These are phyloP conservation scores for Thalpophila matura DNA, from an alignment of 2,888 invertebrate species.

Conservation along the genomic window DNA sequence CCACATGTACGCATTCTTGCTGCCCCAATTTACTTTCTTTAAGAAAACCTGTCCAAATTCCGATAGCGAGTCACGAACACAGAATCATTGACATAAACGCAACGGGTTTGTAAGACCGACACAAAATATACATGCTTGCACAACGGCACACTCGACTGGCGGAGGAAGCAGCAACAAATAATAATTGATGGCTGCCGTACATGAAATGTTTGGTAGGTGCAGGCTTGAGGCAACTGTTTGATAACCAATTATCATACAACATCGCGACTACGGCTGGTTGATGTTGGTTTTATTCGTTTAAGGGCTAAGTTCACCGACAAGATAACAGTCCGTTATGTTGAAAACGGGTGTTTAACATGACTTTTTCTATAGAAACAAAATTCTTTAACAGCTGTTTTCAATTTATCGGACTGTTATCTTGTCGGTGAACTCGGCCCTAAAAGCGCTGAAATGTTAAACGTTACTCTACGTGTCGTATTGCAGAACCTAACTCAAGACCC, in stretches of 20 bases:
- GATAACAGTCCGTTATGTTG: too few relatives aligned
- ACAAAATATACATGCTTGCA: conserved; percentile 43
- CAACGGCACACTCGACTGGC: conserved; percentile 41
- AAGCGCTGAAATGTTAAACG: too few relatives aligned
- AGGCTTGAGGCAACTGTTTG: conserved; percentile 21
- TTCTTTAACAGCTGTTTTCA: too few relatives aligned
- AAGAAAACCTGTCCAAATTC: neutral
- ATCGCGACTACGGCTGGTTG: neutral
- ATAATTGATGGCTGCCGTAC: conserved; percentile 37
- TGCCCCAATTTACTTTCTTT: neutral
- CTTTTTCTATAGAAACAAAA: too few relatives aligned
- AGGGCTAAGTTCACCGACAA: too few relatives aligned
- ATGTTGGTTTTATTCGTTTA: neutral
- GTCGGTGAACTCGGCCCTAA: too few relatives aligned
- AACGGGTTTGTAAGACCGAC: conserved; percentile 48
- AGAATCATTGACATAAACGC: conserved; percentile 2
- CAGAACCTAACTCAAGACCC: too few relatives aligned
- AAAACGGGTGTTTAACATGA: too few relatives aligned
- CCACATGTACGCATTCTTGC: neutral
- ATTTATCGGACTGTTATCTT: too few relatives aligned
- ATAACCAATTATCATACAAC: neutral
- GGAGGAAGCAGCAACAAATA: conserved; percentile 50
- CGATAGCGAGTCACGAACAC: neutral
- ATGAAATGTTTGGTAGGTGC: conserved; percentile 28
- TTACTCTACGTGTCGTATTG: too few relatives aligned